Evolutionary conservation across 1,140 invertebrate species (phyloP).

Genomic region (Drosophila seguyi): DNA sequence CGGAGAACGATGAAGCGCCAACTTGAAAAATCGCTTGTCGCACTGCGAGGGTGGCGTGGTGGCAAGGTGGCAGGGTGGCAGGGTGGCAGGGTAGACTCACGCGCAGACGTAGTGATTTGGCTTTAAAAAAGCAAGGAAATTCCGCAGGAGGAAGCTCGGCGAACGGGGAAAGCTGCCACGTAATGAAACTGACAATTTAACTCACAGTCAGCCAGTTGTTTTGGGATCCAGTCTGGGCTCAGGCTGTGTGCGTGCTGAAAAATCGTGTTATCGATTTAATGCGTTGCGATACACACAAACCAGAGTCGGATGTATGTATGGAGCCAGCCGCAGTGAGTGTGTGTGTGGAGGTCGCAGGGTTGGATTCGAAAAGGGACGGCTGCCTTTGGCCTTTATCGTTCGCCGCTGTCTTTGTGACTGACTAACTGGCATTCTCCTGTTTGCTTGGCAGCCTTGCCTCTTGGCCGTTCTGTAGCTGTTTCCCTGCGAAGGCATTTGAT

Average conservation of each 20-base stretch:
- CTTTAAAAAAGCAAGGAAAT: slow-evolving; percentile 63
- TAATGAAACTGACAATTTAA: slow-evolving; percentile 84
- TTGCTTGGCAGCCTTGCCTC: slow-evolving; percentile 44
- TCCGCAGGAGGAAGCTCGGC: not conserved
- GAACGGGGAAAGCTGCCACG: slow-evolving; percentile 61
- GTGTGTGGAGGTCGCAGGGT: slow-evolving; percentile 29
- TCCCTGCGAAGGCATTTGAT: slow-evolving; percentile 70
- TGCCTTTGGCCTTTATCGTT: slow-evolving; percentile 48
- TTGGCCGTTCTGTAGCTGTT: slow-evolving; percentile 31
- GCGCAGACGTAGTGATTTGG: slow-evolving; percentile 81
- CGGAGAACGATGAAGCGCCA: slow-evolving; percentile 71
- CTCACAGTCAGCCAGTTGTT: slow-evolving; percentile 62
- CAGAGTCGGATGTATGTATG: slow-evolving; percentile 3
- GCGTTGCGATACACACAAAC: slow-evolving; percentile 50
- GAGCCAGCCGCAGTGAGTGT: slow-evolving; percentile 7
- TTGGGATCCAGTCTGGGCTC: slow-evolving; percentile 33
- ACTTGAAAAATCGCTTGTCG: slow-evolving; percentile 83
- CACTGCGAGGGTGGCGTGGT: slow-evolving; percentile 37
- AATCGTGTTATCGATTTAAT: slow-evolving; percentile 84
- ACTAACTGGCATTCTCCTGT: slow-evolving; percentile 71
- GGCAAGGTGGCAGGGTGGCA: slow-evolving; percentile 21
- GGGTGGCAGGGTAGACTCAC: slow-evolving; percentile 42
- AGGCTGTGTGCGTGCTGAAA: slow-evolving; percentile 74
- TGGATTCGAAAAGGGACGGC: slow-evolving; percentile 15
- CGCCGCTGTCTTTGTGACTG: slow-evolving; percentile 64